Conservation (phyloP, 2,113 vertebrate genomes). For the Sinocyclocheilus anshuiensis region DNA sequence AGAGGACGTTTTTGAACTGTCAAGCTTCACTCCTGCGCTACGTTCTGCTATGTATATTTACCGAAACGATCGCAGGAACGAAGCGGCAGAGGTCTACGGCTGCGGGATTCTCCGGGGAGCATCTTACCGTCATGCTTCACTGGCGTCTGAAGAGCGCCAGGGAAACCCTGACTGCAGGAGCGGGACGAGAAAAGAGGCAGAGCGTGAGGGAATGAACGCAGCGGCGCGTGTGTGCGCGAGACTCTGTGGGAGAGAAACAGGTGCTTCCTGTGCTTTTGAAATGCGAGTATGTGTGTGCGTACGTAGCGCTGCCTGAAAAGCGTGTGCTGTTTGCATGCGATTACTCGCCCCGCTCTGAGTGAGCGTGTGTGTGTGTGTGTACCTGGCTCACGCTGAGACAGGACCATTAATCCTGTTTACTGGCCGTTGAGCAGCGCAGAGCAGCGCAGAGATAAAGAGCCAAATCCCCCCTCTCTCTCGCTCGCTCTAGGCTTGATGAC, state of each 20-base stretch:
- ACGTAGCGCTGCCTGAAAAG: slow-evolving; percentile 27
- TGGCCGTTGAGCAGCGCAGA: slow-evolving; percentile 53
- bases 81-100: background rate
- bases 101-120: slow-evolving; percentile 32
- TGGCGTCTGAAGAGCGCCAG: slow-evolving; percentile 18
- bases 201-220: slow-evolving; percentile 13
- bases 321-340: slow-evolving; percentile 39
- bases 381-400: slow-evolving; percentile 56
- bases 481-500: slow-evolving; percentile 3
- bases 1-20: background rate
- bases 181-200: slow-evolving; percentile 32
- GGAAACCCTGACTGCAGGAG: slow-evolving; percentile 36
- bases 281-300: slow-evolving; percentile 45
- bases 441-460: slow-evolving; percentile 58
- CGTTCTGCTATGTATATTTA: slow-evolving; percentile 13
- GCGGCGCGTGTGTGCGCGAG: background rate
- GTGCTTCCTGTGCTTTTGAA: slow-evolving; percentile 46
- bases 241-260: slow-evolving; percentile 46
- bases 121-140: slow-evolving; percentile 29
- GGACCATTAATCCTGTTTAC: slow-evolving; percentile 61
- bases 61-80: slow-evolving; percentile 4
- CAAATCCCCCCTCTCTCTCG: slow-evolving; percentile 30
- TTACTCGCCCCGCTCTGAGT: slow-evolving; percentile 24
- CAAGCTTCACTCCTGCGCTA: background rate
- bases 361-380: slow-evolving; percentile 47